Conservation (phyloP, 2,888 invertebrate species). For the Cephalotes varians region DNA sequence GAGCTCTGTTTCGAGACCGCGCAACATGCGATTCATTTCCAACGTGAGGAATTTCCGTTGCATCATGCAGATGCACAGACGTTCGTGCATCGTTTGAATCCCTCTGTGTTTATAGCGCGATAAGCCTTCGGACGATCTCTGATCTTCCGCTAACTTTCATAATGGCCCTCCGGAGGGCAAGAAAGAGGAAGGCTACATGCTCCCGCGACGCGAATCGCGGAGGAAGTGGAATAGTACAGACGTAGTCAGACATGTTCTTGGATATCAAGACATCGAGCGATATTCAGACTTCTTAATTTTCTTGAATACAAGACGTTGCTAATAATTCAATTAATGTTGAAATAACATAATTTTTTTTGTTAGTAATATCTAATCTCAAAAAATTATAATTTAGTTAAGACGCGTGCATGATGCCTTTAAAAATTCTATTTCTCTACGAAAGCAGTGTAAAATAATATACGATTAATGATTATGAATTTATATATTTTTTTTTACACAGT, state of each 20-base stretch:
- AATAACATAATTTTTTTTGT: not conserved
- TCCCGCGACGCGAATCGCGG: conserved; percentile 4
- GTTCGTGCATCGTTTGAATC: conserved; percentile 19
- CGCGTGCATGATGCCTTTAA: not conserved
- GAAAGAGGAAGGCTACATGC: not conserved
- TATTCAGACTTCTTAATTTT: not conserved
- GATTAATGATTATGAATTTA: not conserved
- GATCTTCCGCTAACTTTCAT: conserved; percentile 35
- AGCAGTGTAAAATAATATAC: not conserved
- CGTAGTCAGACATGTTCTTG: conserved; percentile 11
- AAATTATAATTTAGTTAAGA: not conserved
- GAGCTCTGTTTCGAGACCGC: conserved; percentile 9
- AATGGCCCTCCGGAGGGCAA: conserved; percentile 26
- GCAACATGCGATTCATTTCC: conserved; percentile 45
- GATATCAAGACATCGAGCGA: not conserved
- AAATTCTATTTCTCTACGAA: not conserved
- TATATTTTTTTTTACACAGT: not conserved
- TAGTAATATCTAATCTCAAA: not conserved
- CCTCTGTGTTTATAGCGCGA: conserved; percentile 34
- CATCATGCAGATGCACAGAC: conserved; percentile 30
- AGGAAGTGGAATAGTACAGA: conserved; percentile 13
- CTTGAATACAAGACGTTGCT: not conserved
- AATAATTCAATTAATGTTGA: not conserved
- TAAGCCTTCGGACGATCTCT: conserved; percentile 46
- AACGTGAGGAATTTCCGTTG: conserved; percentile 46